Conservation (phyloP, 2,113 vertebrate species). For the Lucifuga dentata region DNA sequence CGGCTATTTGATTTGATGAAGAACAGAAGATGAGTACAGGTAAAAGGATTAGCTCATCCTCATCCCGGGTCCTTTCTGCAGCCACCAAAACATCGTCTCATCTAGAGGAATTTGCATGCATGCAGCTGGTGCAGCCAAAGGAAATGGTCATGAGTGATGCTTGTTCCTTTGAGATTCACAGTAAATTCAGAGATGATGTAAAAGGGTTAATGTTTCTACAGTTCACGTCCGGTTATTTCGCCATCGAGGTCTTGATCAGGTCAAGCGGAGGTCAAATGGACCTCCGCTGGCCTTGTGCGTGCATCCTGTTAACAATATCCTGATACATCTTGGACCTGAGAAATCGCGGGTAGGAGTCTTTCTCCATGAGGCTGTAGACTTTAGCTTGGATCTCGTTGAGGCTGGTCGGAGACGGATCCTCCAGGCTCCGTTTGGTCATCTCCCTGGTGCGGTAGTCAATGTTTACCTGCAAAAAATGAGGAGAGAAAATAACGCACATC, state of each 20-base stretch:
- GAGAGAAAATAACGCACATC: conserved; percentile 58
- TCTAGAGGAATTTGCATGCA: conserved; percentile 60
- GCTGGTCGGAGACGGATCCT: conserved; percentile 89
- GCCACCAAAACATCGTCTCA: conserved; percentile 12
- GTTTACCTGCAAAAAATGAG: conserved; percentile 87
- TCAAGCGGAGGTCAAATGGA: conserved; percentile 82
- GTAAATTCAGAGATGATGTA: conserved; percentile 60
- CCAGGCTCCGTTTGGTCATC: conserved; percentile 90
- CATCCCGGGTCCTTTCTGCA: conserved; percentile 4
- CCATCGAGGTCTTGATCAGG: background rate
- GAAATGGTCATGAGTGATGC: conserved; percentile 50
- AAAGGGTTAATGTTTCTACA: conserved; percentile 40
- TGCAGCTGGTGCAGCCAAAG: conserved; percentile 55
- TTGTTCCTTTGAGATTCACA: conserved; percentile 63
- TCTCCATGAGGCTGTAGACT: conserved; percentile 97
- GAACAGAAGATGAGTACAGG: conserved; percentile 20
- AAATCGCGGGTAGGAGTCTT: conserved; percentile 97
- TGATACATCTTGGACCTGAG: conserved; percentile 97
- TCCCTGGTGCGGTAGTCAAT: conserved; percentile 95
- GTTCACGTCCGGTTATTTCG: conserved; percentile 42
- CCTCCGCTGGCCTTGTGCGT: conserved; percentile 85
- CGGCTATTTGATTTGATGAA: conserved; percentile 42
- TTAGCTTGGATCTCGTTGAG: conserved; percentile 93
- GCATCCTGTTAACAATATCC: conserved; percentile 91
- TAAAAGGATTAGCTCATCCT: conserved; percentile 26